Conservation (phyloP, 2,888 invertebrate species). For the Hypsopygia costalis region DNA sequence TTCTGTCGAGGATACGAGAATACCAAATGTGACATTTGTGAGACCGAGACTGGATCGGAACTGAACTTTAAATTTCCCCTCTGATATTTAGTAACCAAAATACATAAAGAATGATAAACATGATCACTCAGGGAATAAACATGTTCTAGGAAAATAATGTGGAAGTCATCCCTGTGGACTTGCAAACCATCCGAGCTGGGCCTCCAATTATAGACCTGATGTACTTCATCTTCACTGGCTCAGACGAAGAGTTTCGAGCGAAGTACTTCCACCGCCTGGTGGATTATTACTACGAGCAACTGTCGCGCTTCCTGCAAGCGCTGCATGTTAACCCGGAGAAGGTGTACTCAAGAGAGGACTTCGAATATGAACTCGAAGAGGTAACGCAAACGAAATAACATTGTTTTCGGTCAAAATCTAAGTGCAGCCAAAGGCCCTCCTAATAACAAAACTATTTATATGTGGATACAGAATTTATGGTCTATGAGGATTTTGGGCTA, state of each 20-base stretch:
- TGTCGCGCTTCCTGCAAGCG: constrained; percentile 30
- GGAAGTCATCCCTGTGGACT: constrained; percentile 43
- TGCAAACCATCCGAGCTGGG: constrained; percentile 47
- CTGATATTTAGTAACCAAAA: no score
- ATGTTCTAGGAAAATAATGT: constrained; percentile 34
- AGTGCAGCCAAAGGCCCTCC: no score
- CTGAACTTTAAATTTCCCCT: no score
- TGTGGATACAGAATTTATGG: no score
- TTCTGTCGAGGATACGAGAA: no score
- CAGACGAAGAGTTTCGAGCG: constrained; percentile 47
- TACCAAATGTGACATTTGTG: no score
- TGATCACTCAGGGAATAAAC: no score
- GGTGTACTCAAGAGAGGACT: constrained; percentile 40
- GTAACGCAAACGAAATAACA: constrained; percentile 19
- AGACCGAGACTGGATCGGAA: no score
- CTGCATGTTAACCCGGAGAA: constrained; percentile 33
- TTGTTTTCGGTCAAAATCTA: no score
- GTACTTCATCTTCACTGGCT: constrained; percentile 51
- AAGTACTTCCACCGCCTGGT: constrained; percentile 29
- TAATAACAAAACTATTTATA: no score
- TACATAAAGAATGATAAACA: no score
- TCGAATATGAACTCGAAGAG: constrained; percentile 41
- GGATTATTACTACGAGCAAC: constrained; percentile 33
- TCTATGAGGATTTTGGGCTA: no score
- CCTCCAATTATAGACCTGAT: constrained; percentile 43